Percentiles rank a stretch among this genome's conserved stretches.
phyloP scores from a whole-genome alignment of 2,797 vertebrate genomes.

The Dicrostonyx torquatus region DNA sequence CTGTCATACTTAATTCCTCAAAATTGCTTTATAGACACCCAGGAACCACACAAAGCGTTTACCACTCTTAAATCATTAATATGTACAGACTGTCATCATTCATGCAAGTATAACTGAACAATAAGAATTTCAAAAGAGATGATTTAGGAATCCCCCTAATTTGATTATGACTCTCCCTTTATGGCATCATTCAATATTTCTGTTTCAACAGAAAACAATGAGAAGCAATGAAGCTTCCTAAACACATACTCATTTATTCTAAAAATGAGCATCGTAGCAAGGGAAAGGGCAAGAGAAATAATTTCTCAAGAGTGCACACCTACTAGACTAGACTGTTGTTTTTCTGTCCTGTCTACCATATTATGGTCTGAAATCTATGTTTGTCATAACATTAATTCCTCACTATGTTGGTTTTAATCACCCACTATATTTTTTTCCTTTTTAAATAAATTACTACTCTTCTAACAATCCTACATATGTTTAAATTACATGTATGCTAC shows the following conservation, averaged over 20 bases:
- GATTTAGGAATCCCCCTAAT: neutral
- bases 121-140: neutral
- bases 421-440: neutral
- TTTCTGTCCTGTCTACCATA: neutral
- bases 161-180: neutral
- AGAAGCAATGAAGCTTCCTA: neutral
- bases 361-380: neutral
- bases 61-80: neutral
- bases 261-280: neutral
- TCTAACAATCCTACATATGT: neutral
- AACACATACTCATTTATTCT: neutral
- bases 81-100: neutral
- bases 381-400: neutral
- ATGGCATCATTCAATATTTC: neutral
- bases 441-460: neutral
- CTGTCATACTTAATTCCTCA: neutral
- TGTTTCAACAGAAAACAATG: neutral
- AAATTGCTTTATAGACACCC: neutral
- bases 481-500: neutral
- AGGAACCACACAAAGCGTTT: neutral
- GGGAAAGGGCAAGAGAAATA: neutral
- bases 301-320: neutral
- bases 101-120: neutral
- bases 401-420: neutral
- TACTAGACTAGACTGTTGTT: neutral